Evolutionary conservation across 1,140 invertebrate genomes (phyloP), one percentile per base, ranked within the genome.

Genomic region (Phymorhynchus buccinoides): DNA sequence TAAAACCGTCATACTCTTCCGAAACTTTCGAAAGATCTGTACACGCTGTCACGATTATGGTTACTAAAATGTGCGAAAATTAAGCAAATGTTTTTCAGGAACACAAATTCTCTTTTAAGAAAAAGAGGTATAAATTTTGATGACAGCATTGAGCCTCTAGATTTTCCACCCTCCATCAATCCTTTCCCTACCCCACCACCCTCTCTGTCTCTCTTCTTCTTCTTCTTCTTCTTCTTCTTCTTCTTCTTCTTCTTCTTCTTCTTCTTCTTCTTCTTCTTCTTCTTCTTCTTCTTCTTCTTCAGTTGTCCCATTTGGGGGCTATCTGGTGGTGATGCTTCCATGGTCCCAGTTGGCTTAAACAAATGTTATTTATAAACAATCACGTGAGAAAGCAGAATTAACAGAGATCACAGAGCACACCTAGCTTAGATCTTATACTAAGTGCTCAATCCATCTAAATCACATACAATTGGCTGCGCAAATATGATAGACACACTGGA

Each of bases 191-290:
- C 75, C 16, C 41, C 56, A 1, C 35, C 41, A 22, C 4, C 35
- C 83, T 44, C 14, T 78, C 30, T 44, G 7, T 37, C 48, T 35
- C 16, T 22, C 73, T 44, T 32, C 9, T 48, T 62, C 44, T 68
- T 30, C n/a, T 35, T 62, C 83, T 79, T 44, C 41, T 16, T 78
- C 48, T 84, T 48, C 41, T 75, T 79, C 73, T 84, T n/a, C 39
- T 75, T 56, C 44, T 62, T 27, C 48, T 32, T 84, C 82, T 44
- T 39, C 42, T 16, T 39, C 35, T 75, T 39, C 35, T 7, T 71
- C 68, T 71, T 22, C 35, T 52, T 52, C 48, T 52, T 52, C 30
- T n/a, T 66, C 62, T 66, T n/a, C 4, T 14, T 66, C 62, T 66
- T 9, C 30, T 16, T 66, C 27, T 66, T n/a, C 30, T n/a, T 66